phyloP scores from a whole-genome alignment of 2,797 vertebrate species.

The Mormyrus hasselquistii region DNA sequence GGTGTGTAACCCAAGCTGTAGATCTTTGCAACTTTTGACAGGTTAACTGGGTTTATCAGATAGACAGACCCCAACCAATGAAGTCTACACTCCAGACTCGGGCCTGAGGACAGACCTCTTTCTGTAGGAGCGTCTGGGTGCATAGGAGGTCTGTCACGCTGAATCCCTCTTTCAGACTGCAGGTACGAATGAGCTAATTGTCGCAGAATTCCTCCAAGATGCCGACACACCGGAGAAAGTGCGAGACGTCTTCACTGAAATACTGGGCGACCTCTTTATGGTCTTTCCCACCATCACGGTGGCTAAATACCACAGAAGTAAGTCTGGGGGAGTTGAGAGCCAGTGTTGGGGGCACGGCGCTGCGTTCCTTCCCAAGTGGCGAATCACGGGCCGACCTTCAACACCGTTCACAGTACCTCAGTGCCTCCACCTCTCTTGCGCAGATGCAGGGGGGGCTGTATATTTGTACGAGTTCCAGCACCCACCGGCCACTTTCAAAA shows the following conservation, averaged over 20 bases:
- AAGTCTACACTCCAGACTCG: background rate
- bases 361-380: background rate
- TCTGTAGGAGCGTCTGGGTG: background rate
- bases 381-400: background rate
- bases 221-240: constrained; percentile 55
- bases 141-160: background rate
- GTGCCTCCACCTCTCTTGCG: background rate
- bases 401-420: background rate
- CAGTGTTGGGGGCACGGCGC: no score
- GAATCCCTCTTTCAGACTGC: constrained; percentile 36
- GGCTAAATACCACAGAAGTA: constrained; percentile 72
- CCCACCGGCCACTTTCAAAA: constrained; percentile 39
- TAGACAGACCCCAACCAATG: background rate
- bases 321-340: constrained; percentile 23
- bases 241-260: constrained; percentile 62
- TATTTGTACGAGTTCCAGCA: constrained; percentile 82
- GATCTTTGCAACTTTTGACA: background rate
- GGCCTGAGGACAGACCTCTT: background rate
- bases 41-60: background rate
- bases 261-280: constrained; percentile 68
- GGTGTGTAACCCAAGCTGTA: background rate
- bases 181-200: constrained; percentile 40
- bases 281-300: constrained; percentile 57
- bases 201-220: constrained; percentile 63
- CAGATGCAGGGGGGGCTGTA: constrained; percentile 69